These are phyloP conservation scores for Nasonia longicornis DNA, from an alignment of 1,140 invertebrate genomes.

Conservation along the genomic window DNA sequence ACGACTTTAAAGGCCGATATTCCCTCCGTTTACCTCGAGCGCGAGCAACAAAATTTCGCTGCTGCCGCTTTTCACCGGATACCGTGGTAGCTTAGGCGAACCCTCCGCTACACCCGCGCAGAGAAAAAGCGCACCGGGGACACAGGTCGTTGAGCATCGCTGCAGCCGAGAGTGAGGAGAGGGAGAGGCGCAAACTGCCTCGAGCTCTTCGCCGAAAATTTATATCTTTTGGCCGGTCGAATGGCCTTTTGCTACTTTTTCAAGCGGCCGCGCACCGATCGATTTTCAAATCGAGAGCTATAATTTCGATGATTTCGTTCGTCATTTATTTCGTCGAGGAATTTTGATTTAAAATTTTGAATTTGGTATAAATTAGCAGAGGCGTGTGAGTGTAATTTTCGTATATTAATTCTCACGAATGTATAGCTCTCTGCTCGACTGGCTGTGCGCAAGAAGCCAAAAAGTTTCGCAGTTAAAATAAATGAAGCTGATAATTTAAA, in stretches of 20 bases:
- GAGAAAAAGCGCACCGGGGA: background rate
- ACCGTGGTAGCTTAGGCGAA: background rate
- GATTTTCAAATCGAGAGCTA: background rate
- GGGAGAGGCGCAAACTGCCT: background rate
- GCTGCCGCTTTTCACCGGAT: background rate
- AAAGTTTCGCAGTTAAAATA: too few relatives aligned
- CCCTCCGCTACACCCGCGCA: too few relatives aligned
- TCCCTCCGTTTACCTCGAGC: constrained; percentile 22
- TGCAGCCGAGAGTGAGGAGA: background rate
- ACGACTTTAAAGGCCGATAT: constrained; percentile 32
- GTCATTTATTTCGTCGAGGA: too few relatives aligned
- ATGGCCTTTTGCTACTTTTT: background rate
- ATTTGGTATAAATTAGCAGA: too few relatives aligned
- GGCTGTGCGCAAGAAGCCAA: too few relatives aligned
- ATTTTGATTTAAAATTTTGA: too few relatives aligned
- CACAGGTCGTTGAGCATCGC: constrained; percentile 5
- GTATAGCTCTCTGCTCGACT: too few relatives aligned
- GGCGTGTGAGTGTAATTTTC: too few relatives aligned
- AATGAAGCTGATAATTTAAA: too few relatives aligned
- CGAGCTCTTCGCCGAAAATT: constrained; percentile 5
- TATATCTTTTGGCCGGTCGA: background rate
- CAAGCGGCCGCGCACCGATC: background rate
- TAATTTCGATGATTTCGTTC: too few relatives aligned
- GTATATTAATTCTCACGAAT: too few relatives aligned
- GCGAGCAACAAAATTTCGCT: constrained; percentile 29